Evolutionary conservation across 2,113 vertebrate genomes (phyloP), one percentile per base, ranked within the genome.

Genomic region (Lanius collurio): DNA sequence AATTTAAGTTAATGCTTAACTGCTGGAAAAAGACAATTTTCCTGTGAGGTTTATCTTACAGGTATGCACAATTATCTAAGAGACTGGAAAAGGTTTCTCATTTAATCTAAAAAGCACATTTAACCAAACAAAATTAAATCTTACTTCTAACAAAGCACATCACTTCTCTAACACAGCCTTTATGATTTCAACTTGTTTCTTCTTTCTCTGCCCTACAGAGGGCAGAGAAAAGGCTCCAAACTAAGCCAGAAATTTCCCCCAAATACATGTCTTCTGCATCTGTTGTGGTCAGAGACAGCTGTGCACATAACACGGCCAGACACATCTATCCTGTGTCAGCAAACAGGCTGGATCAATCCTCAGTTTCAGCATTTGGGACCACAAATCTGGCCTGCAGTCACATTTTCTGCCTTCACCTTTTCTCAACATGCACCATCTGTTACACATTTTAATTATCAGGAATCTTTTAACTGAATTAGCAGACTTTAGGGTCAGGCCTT

Each of bases 351-450:
- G 26, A 79, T 53, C 53, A 47, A 49, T 62, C 77, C 67, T 69
- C 87, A 80, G 59, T 15, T 62, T 39, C 77, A 91, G 82, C 87
- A 47, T 65, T 57, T 55, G 39, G 63, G 78, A 93, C 78, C 67
- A 85, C 67, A 83, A 67, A 44, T 67, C 82, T 67, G 78, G 89
- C 78, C 67, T 73, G 42, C 81, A 90, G 82, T 55, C 59, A 23
- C 50, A 63, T 86, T 83, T 83, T 60, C 68, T 86, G 70, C 91
- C 28, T 90, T 88, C 71, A 77, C 84, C 75, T 91, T 89, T 90
- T 63, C 52, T 74, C 87, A 31, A 42, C 15, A 62, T 44, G 47
- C 74, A 77, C 78, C 91, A 94, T 88, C 92, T 92, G 86, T 75
- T 50, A 50, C 33, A 78, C 39, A 70, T 90, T 92, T 94, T 86